phyloP scores from a whole-genome alignment of 2,113 vertebrate genomes.

The Trinectes maculatus region DNA sequence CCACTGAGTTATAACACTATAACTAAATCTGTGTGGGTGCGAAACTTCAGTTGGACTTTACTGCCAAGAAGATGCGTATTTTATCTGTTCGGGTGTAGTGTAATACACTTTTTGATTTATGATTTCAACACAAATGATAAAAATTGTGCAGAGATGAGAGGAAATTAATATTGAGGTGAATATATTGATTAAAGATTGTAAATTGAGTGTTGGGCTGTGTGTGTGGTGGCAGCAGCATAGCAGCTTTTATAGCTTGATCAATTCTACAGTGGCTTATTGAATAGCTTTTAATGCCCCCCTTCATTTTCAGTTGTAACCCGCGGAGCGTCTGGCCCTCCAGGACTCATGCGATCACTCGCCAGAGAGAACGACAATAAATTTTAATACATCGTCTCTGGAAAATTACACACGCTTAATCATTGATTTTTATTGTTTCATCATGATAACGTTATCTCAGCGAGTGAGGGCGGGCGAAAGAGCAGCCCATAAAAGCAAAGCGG shows the following conservation, averaged over 20 bases:
- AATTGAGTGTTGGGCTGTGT: neutral
- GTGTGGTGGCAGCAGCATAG: constrained; percentile 7
- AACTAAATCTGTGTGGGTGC: neutral
- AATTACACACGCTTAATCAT: constrained; percentile 81
- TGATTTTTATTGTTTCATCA: constrained; percentile 72
- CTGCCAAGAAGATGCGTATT: neutral
- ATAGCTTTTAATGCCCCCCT: constrained; percentile 80
- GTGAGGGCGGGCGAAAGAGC: constrained; percentile 20
- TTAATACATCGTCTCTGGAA: constrained; percentile 76
- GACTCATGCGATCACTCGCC: constrained; percentile 48
- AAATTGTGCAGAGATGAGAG: neutral
- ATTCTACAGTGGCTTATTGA: constrained; percentile 81
- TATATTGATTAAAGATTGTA: neutral
- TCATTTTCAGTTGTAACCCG: constrained; percentile 80
- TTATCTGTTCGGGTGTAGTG: neutral
- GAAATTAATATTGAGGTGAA: neutral
- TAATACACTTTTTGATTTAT: neutral
- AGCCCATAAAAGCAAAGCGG: constrained; percentile 55
- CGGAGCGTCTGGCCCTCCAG: constrained; percentile 60
- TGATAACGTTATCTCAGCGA: constrained; percentile 64
- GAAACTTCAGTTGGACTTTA: neutral
- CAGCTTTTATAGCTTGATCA: constrained; percentile 80
- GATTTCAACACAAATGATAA: neutral
- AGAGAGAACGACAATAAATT: constrained; percentile 72
- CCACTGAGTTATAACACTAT: neutral